A percentile compares a stretch with the other conserved stretches of the same genome.
These are phyloP conservation scores for Drosophila punjabiensis DNA, from an alignment of 1,140 invertebrate genomes.

Conservation along the genomic window DNA sequence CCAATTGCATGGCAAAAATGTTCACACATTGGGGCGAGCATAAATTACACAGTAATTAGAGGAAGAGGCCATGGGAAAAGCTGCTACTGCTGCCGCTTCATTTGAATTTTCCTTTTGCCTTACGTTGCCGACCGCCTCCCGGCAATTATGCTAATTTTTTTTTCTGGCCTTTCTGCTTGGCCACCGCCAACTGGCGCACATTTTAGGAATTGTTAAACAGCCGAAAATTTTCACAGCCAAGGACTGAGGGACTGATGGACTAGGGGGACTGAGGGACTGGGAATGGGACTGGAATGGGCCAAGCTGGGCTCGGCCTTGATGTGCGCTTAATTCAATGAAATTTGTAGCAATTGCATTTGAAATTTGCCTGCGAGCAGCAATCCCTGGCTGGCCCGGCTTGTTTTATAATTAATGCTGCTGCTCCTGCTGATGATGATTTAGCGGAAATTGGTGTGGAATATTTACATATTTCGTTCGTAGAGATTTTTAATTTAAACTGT, in stretches of 20 bases:
- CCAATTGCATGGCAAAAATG: constrained; percentile 37
- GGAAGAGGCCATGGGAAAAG: constrained; percentile 10
- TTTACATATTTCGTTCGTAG: constrained; percentile 19
- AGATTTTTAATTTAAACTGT: constrained; percentile 33
- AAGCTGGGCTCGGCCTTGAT: constrained; percentile 31
- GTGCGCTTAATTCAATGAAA: constrained; percentile 55
- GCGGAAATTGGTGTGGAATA: constrained; percentile 30
- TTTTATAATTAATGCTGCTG: constrained; percentile 51
- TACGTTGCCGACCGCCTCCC: not conserved
- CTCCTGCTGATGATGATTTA: constrained; percentile 32
- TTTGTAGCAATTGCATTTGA: constrained; percentile 74
- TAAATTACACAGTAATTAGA: constrained; percentile 58
- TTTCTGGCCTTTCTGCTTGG: constrained; percentile 32
- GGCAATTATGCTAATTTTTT: constrained; percentile 73
- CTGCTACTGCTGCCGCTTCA: constrained; percentile 3
- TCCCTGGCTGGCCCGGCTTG: constrained; percentile 11
- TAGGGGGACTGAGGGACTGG: too few relatives aligned
- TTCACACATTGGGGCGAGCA: constrained; percentile 32
- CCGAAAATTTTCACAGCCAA: constrained; percentile 65
- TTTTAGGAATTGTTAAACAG: constrained; percentile 67
- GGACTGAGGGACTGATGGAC: constrained; percentile 13
- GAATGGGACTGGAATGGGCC: not conserved
- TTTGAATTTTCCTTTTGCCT: constrained; percentile 52
- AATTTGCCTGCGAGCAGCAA: constrained; percentile 36
- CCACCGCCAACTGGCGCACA: constrained; percentile 63